Evolutionary conservation across 1,140 invertebrate genomes (phyloP).

Genomic region (Batillaria attramentaria): DNA sequence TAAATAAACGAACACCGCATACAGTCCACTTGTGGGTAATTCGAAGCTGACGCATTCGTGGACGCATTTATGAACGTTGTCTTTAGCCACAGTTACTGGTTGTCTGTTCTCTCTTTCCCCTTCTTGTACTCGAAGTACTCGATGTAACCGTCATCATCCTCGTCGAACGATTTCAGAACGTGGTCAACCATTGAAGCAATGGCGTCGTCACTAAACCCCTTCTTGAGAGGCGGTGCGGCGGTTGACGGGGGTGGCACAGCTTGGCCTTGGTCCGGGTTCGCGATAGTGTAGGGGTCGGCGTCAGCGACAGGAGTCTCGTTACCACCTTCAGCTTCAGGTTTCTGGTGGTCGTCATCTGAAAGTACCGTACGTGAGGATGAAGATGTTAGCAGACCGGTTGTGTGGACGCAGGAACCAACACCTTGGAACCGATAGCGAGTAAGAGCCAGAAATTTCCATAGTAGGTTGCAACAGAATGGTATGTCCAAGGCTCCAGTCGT

Average conservation of each 20-base stretch:
- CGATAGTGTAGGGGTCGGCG: not conserved
- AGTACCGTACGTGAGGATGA: no score
- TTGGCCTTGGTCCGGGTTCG: not conserved
- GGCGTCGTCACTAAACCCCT: constrained; percentile 82
- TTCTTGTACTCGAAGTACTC: constrained; percentile 90
- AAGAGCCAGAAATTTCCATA: no score
- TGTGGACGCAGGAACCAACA: no score
- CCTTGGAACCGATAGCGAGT: no score
- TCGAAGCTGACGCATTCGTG: no score
- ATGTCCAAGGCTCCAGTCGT: no score
- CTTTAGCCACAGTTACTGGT: no score
- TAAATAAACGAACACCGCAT: no score
- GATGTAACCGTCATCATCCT: constrained; percentile 92
- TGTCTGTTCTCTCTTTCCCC: not conserved
- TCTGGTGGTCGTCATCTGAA: constrained; percentile 27
- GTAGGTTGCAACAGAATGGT: no score
- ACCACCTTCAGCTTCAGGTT: constrained; percentile 10
- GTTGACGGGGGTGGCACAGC: not conserved
- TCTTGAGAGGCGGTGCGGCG: constrained; percentile 17
- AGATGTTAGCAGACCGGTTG: no score
- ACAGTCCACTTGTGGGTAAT: no score
- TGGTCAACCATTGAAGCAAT: constrained; percentile 91
- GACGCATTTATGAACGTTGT: no score
- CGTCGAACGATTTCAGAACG: constrained; percentile 92
- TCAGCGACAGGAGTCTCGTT: not conserved